Percentiles rank a stretch among this genome's conserved stretches.
Evolutionary conservation across 1,140 invertebrate genomes (phyloP).

Genomic region (Ceratosolen fusciceps): DNA sequence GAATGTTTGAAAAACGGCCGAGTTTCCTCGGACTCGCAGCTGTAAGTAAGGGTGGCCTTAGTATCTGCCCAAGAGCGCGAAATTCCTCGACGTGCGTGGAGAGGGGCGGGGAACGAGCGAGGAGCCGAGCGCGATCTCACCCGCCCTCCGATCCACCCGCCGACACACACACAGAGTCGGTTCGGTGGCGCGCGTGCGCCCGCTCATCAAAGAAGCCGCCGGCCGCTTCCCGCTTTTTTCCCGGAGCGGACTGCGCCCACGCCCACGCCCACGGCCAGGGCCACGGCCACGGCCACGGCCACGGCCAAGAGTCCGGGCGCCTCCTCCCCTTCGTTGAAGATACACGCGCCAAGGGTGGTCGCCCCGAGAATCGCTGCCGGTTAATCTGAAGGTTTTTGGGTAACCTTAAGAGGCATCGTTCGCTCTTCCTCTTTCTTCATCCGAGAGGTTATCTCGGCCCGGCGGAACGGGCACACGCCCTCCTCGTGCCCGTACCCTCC

Average conservation of each 20-base stretch:
- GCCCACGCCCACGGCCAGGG: too few species aligned
- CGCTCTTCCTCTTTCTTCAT: too few species aligned
- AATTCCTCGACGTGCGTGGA: constrained; percentile 66
- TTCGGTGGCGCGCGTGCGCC: too few species aligned
- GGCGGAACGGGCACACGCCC: background rate
- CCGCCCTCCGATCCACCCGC: too few species aligned
- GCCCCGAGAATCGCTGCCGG: background rate
- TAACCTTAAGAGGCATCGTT: constrained; percentile 30
- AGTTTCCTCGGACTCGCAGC: background rate
- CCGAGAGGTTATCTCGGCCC: background rate
- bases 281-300: too few species aligned
- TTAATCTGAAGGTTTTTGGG: constrained; percentile 20
- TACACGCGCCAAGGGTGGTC: constrained; percentile 55
- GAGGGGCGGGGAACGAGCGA: constrained; percentile 49
- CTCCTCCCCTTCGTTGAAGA: constrained; percentile 40
- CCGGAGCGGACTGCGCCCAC: background rate
- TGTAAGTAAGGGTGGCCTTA: background rate
- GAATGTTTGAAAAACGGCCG: background rate
- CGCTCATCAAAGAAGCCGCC: background rate
- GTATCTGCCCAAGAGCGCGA: constrained; percentile 66
- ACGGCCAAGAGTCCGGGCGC: background rate
- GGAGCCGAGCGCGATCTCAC: constrained; percentile 13
- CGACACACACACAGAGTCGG: too few species aligned
- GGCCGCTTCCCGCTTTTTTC: constrained; percentile 14
- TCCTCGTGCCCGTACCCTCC: background rate